Evolutionary conservation across 2,113 vertebrate species (phyloP), one percentile per base, ranked within the genome.

Genomic region (Benthochromis sp.): DNA sequence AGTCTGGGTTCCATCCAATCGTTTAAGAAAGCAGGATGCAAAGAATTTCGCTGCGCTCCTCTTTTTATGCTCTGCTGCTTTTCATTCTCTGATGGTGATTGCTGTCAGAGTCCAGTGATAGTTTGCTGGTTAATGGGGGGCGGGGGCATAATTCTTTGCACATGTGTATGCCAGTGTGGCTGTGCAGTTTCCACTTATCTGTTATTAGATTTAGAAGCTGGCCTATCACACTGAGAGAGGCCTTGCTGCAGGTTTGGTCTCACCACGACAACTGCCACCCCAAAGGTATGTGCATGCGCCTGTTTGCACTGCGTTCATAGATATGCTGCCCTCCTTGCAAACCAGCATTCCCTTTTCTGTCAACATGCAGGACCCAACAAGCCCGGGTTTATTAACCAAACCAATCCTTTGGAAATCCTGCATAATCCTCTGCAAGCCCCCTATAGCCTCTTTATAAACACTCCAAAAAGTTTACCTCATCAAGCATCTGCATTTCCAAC

Each of bases 381-480:
- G 91, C 53, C 86, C 87, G 45, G 86, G 76, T 93, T 95, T 93
- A 94, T 93, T 92, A 94, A 91, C 90, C 82, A 81, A 92, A 89
- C 71, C 88, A 88, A 86, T 91, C 90, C 90, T 89, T 88, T 92
- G 88, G 89, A 93, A 93, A 94, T 92, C 94, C 91, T 8, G 8
- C 24, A 2, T 87, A 92, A 93, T 92, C 88, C 87, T 82, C 53
- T 79, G 43, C 83, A 92, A 93, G 45, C 82, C 61, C 54, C 57
- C 80, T 82, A 76, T 87, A 93, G 88, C 78, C 69, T 76, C 82
- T 92, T 89, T 90, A 69, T 91, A 94, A 94, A 94, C 94, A 93
- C 91, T 93, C 90, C 85, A 92, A 84, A 92, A 91, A 85, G 91
- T 92, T 92, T 90, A 92, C 88, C 91, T 95, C 91, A 88, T 92